phyloP scores from a whole-genome alignment of 2,797 vertebrate species.

The Megaceryle alcyon region DNA sequence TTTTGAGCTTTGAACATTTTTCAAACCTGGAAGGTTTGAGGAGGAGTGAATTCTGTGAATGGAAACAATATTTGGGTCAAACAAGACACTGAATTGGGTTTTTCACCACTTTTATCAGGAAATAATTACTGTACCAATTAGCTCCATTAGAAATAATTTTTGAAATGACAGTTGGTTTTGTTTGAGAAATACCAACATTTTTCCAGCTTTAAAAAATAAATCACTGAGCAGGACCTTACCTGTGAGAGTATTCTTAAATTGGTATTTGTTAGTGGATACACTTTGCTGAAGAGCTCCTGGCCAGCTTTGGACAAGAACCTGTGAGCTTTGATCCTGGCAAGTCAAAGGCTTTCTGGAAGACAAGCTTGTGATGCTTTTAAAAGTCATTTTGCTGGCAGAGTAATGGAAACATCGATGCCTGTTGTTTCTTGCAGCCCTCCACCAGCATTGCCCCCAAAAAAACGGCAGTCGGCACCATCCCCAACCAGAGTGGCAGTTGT shows the following conservation, averaged over 20 bases:
- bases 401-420: background rate
- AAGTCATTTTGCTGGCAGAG: background rate
- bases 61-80: background rate
- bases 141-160: background rate
- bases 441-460: slow-evolving; percentile 95
- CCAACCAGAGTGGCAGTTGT: slow-evolving; percentile 95
- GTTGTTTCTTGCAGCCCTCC: slow-evolving; percentile 80
- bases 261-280: fast-evolving
- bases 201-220: background rate
- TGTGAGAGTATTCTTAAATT: background rate
- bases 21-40: background rate
- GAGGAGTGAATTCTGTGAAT: background rate
- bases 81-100: background rate
- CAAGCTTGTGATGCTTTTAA: background rate
- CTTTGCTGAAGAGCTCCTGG: background rate
- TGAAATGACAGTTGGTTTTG: background rate
- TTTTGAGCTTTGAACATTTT: background rate
- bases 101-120: background rate
- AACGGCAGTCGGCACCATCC: slow-evolving; percentile 94
- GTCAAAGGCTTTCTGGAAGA: background rate
- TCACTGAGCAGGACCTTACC: background rate
- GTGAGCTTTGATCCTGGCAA: background rate
- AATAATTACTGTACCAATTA: slow-evolving; percentile 15
- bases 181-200: background rate
- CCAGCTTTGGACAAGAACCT: background rate